phyloP scores from a whole-genome alignment of 30 jellyfish, hydroid and myxozoan genomes.

The Euphysa ruthae region DNA sequence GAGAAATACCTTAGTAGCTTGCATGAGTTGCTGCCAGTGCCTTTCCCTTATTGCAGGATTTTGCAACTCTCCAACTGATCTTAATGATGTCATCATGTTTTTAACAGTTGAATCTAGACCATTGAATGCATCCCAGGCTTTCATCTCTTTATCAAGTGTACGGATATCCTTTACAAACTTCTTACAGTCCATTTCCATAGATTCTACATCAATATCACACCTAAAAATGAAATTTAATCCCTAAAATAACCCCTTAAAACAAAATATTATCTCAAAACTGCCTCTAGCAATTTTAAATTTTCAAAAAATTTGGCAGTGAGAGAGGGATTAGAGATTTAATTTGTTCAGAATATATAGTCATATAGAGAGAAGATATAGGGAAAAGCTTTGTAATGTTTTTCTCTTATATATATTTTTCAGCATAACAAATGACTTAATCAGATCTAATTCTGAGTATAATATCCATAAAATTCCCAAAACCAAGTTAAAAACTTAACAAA shows the following conservation, averaged over 20 bases:
- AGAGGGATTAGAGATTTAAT: no score
- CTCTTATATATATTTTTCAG: no score
- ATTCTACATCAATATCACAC: conserved; percentile 70
- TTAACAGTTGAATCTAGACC: conserved; percentile 88
- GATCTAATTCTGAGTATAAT: no score
- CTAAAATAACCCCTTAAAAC: no score
- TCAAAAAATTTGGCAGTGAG: no score
- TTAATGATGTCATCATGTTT: conserved; percentile 84
- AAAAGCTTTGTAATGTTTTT: no score
- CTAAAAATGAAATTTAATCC: neutral
- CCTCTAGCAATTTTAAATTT: no score
- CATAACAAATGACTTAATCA: no score
- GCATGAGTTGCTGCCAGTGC: conserved; percentile 98
- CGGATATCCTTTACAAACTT: conserved; percentile 91
- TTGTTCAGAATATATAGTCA: no score
- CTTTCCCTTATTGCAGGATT: conserved; percentile 94
- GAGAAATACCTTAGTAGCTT: conserved; percentile 76
- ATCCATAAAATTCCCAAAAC: no score
- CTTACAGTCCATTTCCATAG: conserved; percentile 96
- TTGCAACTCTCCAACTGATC: conserved; percentile 92
- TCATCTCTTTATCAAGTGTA: conserved; percentile 86
- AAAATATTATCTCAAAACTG: no score
- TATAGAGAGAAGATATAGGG: no score
- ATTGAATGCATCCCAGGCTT: conserved; percentile 97
- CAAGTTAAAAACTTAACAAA: neutral